Conservation (phyloP, 2,113 vertebrate species). For the Osmerus mordax region DNA sequence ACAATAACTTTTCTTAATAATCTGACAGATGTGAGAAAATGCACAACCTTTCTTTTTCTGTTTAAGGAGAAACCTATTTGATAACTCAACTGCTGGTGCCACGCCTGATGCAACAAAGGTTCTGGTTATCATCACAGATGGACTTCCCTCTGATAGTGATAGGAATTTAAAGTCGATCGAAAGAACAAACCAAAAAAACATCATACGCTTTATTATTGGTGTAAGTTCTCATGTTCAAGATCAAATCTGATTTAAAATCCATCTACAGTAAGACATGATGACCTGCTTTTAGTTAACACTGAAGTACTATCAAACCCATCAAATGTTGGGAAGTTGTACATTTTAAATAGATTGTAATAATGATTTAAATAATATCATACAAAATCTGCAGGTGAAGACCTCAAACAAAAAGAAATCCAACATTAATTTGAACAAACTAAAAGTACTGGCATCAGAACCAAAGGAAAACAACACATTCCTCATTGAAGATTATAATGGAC, state of each 20-base stretch:
- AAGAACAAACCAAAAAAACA: conserved; percentile 21
- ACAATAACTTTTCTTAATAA: background rate
- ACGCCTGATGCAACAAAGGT: conserved; percentile 69
- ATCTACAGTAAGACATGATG: background rate
- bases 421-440: rapidly evolving
- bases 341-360: background rate
- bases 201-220: conserved; percentile 70
- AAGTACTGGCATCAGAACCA: conserved; percentile 49
- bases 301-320: no score
- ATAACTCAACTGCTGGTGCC: conserved; percentile 52
- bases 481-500: conserved; percentile 60
- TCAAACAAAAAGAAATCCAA: no score
- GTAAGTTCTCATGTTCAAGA: conserved; percentile 45
- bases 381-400: no score
- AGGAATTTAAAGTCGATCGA: rapidly evolving
- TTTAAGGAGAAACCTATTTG: conserved; percentile 43
- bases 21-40: conserved; percentile 1
- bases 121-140: conserved; percentile 81
- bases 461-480: conserved; percentile 47
- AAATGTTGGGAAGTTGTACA: no score
- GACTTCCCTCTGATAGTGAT: conserved; percentile 46
- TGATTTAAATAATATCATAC: background rate
- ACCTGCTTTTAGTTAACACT: background rate
- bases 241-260: no score
- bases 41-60: conserved; percentile 14